A percentile compares a stretch with the other conserved stretches of the same genome.
Evolutionary conservation across 1,140 invertebrate genomes (phyloP).

Genomic region (Drosophila biarmipes): DNA sequence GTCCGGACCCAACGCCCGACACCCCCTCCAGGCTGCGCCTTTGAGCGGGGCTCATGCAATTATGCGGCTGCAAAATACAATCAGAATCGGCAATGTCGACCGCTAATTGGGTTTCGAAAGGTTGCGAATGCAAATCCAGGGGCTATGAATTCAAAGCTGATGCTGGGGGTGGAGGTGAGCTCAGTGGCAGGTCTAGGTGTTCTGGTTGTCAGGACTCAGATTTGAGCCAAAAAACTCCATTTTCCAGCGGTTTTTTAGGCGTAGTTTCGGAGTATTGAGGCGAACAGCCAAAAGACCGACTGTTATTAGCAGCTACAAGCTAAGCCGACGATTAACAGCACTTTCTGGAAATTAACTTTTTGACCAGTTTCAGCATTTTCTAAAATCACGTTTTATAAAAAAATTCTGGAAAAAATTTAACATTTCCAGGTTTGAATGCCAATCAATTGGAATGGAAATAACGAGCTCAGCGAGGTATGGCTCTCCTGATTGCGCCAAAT

Average conservation of each 20-base stretch:
- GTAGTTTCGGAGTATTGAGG: no score
- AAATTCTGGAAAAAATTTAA: background rate
- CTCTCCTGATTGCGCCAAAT: background rate
- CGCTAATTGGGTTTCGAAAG: conserved; percentile 28
- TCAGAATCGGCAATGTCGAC: conserved; percentile 14
- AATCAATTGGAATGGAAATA: background rate
- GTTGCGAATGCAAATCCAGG: conserved; percentile 10
- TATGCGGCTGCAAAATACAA: conserved; percentile 38
- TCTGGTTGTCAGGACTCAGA: background rate
- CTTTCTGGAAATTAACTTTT: background rate
- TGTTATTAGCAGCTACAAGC: no score
- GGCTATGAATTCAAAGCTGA: background rate
- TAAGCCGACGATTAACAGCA: no score
- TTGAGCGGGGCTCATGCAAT: conserved; percentile 27
- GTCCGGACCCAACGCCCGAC: background rate
- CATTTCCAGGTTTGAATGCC: background rate
- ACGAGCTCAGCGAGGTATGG: background rate
- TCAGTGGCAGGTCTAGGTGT: background rate
- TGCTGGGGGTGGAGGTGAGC: background rate
- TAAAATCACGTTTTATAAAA: background rate
- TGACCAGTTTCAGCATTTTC: background rate
- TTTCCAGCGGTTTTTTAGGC: no score
- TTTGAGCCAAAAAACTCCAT: no score
- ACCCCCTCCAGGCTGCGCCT: background rate
- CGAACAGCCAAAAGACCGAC: no score